Conservation (phyloP, 1,140 invertebrate genomes). For the Macrocentrus cingulum region DNA sequence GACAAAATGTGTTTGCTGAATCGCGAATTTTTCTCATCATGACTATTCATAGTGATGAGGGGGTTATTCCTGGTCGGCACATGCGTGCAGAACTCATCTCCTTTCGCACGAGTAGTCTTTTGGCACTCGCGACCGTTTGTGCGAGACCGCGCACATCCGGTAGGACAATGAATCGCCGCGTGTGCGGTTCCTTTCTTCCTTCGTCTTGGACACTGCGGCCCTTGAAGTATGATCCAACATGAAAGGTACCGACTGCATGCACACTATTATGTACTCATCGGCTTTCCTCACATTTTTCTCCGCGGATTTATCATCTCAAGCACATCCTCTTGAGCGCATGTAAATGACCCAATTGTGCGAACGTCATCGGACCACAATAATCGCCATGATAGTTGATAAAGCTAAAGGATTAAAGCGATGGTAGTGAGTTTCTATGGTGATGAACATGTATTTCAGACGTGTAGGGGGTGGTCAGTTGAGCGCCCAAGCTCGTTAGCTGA, state of each 20-base stretch:
- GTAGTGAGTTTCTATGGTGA: too few relatives aligned
- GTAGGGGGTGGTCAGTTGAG: conserved; percentile 43
- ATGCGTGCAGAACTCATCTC: conserved; percentile 14
- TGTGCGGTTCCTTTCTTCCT: conserved; percentile 32
- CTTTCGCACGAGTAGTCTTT: conserved; percentile 9
- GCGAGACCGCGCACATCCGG: conserved; percentile 30
- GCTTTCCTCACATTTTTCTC: background rate
- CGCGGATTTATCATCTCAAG: conserved; percentile 38
- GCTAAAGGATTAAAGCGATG: too few relatives aligned
- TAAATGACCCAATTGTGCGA: conserved; percentile 29
- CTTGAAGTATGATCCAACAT: conserved; percentile 43
- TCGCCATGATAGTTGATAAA: too few relatives aligned
- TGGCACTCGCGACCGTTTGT: conserved; percentile 11
- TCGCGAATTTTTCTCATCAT: conserved; percentile 20
- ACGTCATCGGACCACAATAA: too few relatives aligned
- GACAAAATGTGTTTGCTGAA: conserved; percentile 2
- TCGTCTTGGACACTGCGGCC: conserved; percentile 29
- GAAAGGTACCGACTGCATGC: conserved; percentile 37
- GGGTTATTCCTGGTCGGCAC: background rate
- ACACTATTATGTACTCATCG: conserved; percentile 6
- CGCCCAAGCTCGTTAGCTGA: conserved; percentile 54
- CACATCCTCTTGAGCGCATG: conserved; percentile 40
- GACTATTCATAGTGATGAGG: conserved; percentile 21
- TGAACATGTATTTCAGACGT: too few relatives aligned
- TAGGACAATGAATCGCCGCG: conserved; percentile 35